A percentile compares a stretch with the other conserved stretches of the same genome.
These are phyloP conservation scores for Eumacrocentrus americanus DNA, from an alignment of 2,888 invertebrate genomes.

Conservation along the genomic window DNA sequence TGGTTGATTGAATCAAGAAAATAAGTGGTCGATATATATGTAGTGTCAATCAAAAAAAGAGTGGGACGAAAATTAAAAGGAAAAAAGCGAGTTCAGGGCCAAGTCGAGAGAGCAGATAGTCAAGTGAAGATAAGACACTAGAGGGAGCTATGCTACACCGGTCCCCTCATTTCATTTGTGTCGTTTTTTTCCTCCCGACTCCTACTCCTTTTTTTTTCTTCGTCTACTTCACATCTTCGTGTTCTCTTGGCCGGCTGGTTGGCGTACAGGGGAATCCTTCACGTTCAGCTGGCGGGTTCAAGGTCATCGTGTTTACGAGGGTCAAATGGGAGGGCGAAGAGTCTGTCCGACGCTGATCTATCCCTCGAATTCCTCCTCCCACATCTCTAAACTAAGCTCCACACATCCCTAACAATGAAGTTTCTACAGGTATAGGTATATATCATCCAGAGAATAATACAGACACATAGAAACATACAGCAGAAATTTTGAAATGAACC, in stretches of 20 bases:
- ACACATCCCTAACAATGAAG: too few relatives aligned
- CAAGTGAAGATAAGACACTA: slow-evolving; percentile 26
- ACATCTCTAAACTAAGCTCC: too few relatives aligned
- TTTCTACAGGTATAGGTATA: too few relatives aligned
- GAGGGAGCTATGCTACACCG: slow-evolving; percentile 9
- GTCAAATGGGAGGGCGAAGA: slow-evolving; percentile 17
- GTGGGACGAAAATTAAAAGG: not conserved
- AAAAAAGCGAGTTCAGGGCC: slow-evolving; percentile 27
- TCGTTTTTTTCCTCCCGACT: too few relatives aligned
- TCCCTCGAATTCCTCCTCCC: too few relatives aligned
- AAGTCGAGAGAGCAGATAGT: slow-evolving; percentile 24
- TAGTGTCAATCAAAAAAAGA: not conserved
- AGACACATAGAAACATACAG: too few relatives aligned
- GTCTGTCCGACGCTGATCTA: not conserved
- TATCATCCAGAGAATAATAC: too few relatives aligned
- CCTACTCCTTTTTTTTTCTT: slow-evolving; percentile 3
- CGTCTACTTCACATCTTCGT: not conserved
- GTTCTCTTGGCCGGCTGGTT: not conserved
- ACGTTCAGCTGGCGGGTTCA: slow-evolving; percentile 35
- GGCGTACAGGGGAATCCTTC: slow-evolving; percentile 11
- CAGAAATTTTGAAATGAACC: too few relatives aligned
- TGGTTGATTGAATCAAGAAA: not conserved
- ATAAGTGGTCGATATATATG: not conserved
- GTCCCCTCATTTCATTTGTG: not conserved
- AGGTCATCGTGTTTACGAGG: slow-evolving; percentile 36